Percentiles rank a stretch among this genome's conserved stretches.
Conservation (phyloP, 2,888 invertebrate species). For the Bugula neritina region DNA sequence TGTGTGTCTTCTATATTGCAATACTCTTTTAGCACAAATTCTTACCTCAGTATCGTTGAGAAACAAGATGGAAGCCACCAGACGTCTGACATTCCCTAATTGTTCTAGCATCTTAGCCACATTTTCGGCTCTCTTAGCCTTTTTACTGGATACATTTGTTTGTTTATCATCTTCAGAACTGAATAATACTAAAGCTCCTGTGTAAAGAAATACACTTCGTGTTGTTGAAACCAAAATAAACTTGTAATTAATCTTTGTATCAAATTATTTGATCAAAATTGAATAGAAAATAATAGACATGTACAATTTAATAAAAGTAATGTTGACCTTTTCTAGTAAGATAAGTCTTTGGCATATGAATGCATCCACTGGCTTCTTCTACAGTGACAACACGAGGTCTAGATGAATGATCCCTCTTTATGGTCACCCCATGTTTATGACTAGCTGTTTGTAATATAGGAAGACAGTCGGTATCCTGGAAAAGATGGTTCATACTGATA, state of each 20-base stretch:
- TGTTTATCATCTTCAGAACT: neutral
- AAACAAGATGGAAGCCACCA: constrained; percentile 10
- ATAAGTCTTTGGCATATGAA: constrained; percentile 43
- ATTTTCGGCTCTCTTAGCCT: neutral
- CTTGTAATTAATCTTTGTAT: no score
- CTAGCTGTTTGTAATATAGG: neutral
- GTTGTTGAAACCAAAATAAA: no score
- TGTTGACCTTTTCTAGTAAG: constrained; percentile 40
- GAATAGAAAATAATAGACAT: no score
- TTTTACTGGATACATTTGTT: neutral
- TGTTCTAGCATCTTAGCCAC: neutral
- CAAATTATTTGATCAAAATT: no score
- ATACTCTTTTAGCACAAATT: no score
- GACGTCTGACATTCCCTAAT: constrained; percentile 13
- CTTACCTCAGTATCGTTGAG: constrained; percentile 13
- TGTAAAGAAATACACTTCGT: neutral
- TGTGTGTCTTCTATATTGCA: no score
- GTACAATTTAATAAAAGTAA: no score
- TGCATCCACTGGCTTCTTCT: constrained; percentile 33
- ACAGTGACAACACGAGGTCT: constrained; percentile 1
- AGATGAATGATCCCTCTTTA: neutral
- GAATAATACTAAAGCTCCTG: constrained; percentile 23
- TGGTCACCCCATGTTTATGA: constrained; percentile 17
- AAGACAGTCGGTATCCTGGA: no score
- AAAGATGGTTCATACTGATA: no score